A percentile compares a stretch with the other conserved stretches of the same genome.
phyloP scores from a whole-genome alignment of 2,888 invertebrate genomes.

The Euzetes globulus region DNA sequence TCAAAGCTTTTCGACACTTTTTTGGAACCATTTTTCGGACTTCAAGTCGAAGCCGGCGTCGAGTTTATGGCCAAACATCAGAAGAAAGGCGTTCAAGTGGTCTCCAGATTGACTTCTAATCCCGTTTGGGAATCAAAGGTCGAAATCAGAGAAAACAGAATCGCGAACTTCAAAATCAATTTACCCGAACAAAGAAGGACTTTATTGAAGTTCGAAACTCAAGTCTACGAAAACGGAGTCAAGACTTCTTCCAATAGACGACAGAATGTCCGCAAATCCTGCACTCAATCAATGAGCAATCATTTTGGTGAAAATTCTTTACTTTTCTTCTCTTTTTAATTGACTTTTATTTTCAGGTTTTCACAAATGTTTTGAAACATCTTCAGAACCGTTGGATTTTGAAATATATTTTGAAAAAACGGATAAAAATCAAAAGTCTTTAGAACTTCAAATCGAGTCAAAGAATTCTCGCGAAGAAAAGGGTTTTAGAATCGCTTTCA shows the following conservation, averaged over 20 bases:
- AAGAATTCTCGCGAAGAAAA: not conserved
- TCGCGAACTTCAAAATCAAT: slow-evolving; percentile 17
- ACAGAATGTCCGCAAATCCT: not conserved
- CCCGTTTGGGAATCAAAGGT: slow-evolving; percentile 13
- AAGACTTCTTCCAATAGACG: not conserved
- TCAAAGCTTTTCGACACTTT: not conserved
- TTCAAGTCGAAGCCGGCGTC: slow-evolving; percentile 11
- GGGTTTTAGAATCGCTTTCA: slow-evolving; percentile 27
- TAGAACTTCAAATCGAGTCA: slow-evolving; percentile 17
- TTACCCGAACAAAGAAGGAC: slow-evolving; percentile 22
- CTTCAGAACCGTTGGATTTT: no score
- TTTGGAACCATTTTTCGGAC: not conserved
- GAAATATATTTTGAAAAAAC: no score
- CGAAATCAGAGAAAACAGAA: not conserved
- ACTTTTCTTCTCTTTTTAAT: no score
- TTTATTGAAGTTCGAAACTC: slow-evolving; percentile 4
- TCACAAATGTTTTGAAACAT: no score
- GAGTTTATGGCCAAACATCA: slow-evolving; percentile 10
- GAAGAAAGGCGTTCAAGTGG: slow-evolving; percentile 19
- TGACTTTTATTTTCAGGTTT: no score
- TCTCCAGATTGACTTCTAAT: slow-evolving; percentile 1
- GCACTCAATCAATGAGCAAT: slow-evolving; percentile 29
- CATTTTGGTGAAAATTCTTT: no score
- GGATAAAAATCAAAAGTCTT: no score
- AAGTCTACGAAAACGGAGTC: not conserved